phyloP scores from a whole-genome alignment of 2,113 vertebrate species.

The Steatornis caripensis region DNA sequence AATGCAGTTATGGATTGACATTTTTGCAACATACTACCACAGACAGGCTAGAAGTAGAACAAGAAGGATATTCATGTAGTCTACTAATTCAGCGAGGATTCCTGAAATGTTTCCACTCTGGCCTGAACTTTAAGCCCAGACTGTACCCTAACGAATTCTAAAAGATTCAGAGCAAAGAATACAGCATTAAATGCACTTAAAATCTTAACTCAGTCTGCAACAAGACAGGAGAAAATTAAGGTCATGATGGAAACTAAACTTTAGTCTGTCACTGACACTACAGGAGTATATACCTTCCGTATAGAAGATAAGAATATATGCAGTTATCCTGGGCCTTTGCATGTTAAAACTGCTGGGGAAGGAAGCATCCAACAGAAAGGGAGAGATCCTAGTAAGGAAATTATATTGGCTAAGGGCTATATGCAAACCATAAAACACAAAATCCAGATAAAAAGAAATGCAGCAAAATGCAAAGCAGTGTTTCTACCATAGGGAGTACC shows the following conservation, averaged over 20 bases:
- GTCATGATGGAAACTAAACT: background rate
- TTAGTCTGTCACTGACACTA: background rate
- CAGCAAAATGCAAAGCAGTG: conserved; percentile 39
- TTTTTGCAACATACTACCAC: background rate
- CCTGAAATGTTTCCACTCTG: background rate
- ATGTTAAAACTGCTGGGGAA: background rate
- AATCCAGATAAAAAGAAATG: conserved; percentile 56
- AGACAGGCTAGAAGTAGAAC: background rate
- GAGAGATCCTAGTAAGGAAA: background rate
- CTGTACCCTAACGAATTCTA: background rate
- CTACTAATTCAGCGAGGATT: background rate
- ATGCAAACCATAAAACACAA: conserved; percentile 40
- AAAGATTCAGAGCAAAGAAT: background rate
- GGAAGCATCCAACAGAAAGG: background rate
- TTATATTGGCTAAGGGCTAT: conserved; percentile 26
- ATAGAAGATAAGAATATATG: background rate
- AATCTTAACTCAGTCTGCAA: background rate
- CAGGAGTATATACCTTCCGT: background rate
- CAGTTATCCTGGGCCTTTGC: background rate
- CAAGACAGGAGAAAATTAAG: background rate
- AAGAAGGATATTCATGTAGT: background rate
- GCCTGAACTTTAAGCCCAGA: background rate
- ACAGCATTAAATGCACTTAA: background rate
- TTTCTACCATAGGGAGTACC: conserved; percentile 45
- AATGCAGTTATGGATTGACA: background rate